phyloP scores from a whole-genome alignment of 2,113 vertebrate species.

The Nipponia nippon region DNA sequence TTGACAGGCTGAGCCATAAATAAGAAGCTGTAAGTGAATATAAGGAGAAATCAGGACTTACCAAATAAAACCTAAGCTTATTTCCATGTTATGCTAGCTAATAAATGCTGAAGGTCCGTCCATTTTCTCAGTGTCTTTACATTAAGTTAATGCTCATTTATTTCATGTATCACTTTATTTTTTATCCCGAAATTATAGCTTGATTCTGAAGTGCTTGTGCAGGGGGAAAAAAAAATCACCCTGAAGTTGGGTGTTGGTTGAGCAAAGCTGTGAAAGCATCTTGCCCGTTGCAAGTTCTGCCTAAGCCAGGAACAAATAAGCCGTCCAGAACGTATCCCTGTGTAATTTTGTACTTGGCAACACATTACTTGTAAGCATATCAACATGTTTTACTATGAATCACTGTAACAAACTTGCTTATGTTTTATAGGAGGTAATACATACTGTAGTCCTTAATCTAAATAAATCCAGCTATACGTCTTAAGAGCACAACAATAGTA shows the following conservation, averaged over 20 bases:
- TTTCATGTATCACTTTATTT: background rate
- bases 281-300: background rate
- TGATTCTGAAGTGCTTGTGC: background rate
- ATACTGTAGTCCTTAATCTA: background rate
- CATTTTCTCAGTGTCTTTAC: background rate
- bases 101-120: background rate
- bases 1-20: conserved; percentile 52
- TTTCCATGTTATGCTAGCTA: background rate
- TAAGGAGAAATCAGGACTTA: conserved; percentile 6
- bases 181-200: background rate
- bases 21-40: conserved; percentile 22
- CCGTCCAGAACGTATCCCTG: background rate
- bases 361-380: background rate
- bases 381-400: background rate
- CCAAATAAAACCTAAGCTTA: conserved; percentile 1
- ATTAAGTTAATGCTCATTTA: background rate
- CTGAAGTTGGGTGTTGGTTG: background rate
- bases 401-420: background rate
- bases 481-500: background rate
- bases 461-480: background rate
- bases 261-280: background rate
- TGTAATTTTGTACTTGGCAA: background rate
- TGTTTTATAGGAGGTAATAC: background rate
- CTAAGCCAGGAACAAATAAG: background rate
- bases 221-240: background rate